These are phyloP conservation scores for Pomacea canaliculata DNA, from an alignment of 2,888 invertebrate genomes.

Conservation along the genomic window DNA sequence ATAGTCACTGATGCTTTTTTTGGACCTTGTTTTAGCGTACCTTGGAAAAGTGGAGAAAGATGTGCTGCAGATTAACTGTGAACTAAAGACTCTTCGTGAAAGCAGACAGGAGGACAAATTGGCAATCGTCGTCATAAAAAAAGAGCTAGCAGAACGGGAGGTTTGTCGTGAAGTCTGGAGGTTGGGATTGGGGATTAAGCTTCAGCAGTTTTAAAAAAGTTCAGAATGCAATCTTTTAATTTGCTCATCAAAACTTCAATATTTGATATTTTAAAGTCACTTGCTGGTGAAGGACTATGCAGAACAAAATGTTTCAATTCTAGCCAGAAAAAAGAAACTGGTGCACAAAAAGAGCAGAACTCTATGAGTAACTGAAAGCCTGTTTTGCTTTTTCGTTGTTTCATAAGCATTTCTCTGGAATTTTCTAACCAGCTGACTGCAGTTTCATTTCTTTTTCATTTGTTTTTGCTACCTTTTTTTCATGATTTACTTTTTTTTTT, in stretches of 20 bases:
- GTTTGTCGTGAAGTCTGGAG: conserved; percentile 7
- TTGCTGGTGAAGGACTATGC: too few species aligned
- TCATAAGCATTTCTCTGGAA: not conserved
- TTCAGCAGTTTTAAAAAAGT: too few species aligned
- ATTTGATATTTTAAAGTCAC: too few species aligned
- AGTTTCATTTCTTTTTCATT: not conserved
- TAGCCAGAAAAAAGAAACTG: not conserved
- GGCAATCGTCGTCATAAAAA: conserved; percentile 24
- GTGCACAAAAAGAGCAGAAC: not conserved
- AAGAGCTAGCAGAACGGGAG: conserved; percentile 32
- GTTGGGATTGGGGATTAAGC: not conserved
- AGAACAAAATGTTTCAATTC: too few species aligned
- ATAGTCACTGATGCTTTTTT: not conserved
- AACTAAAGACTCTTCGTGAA: conserved; percentile 22
- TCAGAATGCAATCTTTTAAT: too few species aligned
- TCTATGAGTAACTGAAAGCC: not conserved
- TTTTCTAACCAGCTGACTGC: not conserved
- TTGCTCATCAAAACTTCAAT: too few species aligned
- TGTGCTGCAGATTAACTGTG: conserved; percentile 18
- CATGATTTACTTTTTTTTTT: not conserved
- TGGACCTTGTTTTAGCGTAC: conserved; percentile 22
- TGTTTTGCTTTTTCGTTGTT: not conserved
- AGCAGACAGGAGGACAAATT: conserved; percentile 21
- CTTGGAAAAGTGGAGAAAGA: conserved; percentile 30
- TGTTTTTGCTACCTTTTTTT: not conserved